These are phyloP conservation scores for Muscicapa comitata DNA, from an alignment of 2,797 vertebrate species.

Conservation along the genomic window DNA sequence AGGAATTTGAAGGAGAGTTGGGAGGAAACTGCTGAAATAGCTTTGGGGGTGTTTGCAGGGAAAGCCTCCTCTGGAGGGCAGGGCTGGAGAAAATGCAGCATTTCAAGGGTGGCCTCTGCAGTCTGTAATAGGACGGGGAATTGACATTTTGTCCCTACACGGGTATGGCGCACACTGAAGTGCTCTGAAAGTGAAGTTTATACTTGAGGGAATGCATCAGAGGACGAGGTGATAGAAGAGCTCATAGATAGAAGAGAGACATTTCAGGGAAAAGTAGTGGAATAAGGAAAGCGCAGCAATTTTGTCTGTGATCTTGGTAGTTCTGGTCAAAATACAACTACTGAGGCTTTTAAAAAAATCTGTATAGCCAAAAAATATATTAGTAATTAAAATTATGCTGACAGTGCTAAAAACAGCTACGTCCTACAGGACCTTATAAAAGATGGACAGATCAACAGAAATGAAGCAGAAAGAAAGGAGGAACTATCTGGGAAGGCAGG, in stretches of 20 bases:
- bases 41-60: background rate
- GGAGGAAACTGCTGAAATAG: background rate
- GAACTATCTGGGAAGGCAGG: background rate
- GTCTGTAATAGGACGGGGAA: background rate
- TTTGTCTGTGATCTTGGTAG: background rate
- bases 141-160: accelerated
- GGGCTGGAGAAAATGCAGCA: background rate
- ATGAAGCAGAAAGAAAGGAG: slow-evolving; percentile 7
- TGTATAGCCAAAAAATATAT: background rate
- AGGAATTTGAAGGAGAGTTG: background rate
- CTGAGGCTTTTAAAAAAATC: background rate
- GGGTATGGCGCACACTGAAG: background rate
- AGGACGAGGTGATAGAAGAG: background rate
- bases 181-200: background rate
- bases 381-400: background rate
- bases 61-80: background rate
- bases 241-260: background rate
- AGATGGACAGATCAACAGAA: background rate
- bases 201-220: background rate
- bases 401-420: background rate
- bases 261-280: background rate
- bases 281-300: background rate
- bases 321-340: background rate
- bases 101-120: background rate
- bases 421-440: background rate